Base-by-base conservation (phyloP, 2,797 vertebrate species). In the Acrossocheilus wenchowensis region DNA sequence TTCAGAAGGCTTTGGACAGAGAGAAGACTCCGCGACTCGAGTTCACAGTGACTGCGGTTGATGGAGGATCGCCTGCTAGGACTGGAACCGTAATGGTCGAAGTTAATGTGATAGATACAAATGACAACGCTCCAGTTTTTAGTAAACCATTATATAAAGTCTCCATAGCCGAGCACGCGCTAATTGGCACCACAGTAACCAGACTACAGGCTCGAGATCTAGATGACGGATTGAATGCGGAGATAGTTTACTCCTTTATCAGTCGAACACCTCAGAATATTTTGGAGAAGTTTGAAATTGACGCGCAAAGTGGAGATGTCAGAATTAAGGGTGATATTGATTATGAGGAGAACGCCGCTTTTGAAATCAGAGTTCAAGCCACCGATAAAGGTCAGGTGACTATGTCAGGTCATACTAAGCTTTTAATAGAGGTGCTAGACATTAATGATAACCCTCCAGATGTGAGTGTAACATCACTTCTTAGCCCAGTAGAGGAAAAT, bases 61-160 rank as follows among this genome's bases (percentile, higher is more conserved):
- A 92, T 81, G 91, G 91, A 6, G 91, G 89, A 12, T 84, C 89
- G 0, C 88, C 90, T 77, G 81, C 85, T 23, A 84, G 77, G 52
- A 82, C 85, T 34, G 90, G 90, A 0, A 87, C 89, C 11, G 90
- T 78, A 78, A 39, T 4, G 87, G 89, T 95, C 64, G 89, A 93
- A 64, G 90, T 95, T 19, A 89, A 93, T 88, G 93, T 95, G 72
- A 84, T 91, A 64, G 94, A 95, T 89, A 88, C 81, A 71, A 95
- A 95, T 88, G 95, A 94, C 69, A 92, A 95, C 75, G 87, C 87
- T 11, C 93, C 94, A 11, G 83, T 89, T 62, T 91, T 91, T 52
- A 83, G 30, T 17, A 90, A 87, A 19, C 64, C 81, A 1, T 43
- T 92, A 43, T 91, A 90, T 50, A 89, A 88, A 80, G 78, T 90